phyloP scores from a whole-genome alignment of 2,888 invertebrate genomes.

The Glyphotaelius pellucidus region DNA sequence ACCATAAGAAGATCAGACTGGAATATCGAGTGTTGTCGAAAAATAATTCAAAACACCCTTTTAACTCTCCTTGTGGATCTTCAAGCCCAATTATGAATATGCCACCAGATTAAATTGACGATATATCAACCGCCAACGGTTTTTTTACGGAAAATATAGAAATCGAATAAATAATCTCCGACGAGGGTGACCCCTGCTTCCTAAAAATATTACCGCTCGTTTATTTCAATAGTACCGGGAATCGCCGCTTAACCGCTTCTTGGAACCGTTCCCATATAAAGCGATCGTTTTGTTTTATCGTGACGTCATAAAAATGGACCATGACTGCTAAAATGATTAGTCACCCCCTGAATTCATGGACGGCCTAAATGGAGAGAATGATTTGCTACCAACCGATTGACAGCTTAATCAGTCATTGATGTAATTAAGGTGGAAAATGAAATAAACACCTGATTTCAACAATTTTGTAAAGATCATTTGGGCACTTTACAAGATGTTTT shows the following conservation, averaged over 20 bases:
- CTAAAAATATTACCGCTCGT: background rate
- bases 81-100: no score
- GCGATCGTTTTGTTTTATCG: background rate
- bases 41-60: no score
- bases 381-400: background rate
- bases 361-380: background rate
- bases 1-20: no score
- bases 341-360: background rate
- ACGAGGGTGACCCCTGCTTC: slow-evolving; percentile 13
- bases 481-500: no score
- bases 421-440: no score
- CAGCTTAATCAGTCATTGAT: background rate
- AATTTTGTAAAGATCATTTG: no score
- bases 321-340: background rate
- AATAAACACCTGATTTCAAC: no score
- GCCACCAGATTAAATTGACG: no score
- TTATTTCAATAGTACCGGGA: slow-evolving; percentile 8
- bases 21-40: no score
- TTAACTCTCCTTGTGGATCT: no score
- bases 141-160: no score
- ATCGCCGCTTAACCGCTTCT: background rate
- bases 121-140: no score
- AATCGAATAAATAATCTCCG: background rate
- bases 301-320: background rate
- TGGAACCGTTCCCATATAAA: slow-evolving; percentile 2